Evolutionary conservation across 2,888 invertebrate species (phyloP).

Genomic region (Busseola fusca): DNA sequence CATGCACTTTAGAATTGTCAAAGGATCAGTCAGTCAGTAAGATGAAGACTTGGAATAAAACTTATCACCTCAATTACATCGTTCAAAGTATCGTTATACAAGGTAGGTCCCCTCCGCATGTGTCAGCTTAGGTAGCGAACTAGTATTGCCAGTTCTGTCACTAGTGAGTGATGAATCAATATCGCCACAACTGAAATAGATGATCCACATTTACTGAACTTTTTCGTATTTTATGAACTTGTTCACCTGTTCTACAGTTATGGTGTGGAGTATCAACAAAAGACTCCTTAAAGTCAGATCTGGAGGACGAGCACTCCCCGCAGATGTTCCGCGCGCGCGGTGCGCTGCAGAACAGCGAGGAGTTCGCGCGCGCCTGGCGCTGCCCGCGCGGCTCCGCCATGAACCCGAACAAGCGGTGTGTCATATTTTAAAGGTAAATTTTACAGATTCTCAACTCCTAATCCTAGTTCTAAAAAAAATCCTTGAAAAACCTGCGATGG

Average conservation of each 20-base stretch:
- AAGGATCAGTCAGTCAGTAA: no score
- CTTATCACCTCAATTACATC: no score
- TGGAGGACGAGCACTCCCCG: constrained; percentile 93
- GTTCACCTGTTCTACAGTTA: constrained; percentile 66
- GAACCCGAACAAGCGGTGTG: constrained; percentile 87
- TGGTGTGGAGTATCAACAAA: constrained; percentile 95
- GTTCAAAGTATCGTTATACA: no score
- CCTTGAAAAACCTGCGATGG: not conserved
- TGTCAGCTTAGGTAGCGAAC: no score
- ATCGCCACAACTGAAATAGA: no score
- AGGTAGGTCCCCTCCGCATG: no score
- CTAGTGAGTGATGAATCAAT: no score
- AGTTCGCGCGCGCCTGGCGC: constrained; percentile 91
- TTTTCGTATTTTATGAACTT: not conserved
- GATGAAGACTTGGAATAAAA: no score
- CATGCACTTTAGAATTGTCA: no score
- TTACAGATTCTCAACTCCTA: not conserved
- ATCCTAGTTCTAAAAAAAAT: not conserved
- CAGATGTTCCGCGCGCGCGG: constrained; percentile 91
- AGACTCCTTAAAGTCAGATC: constrained; percentile 90
- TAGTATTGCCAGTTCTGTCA: no score
- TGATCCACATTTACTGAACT: not conserved
- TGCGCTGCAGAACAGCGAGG: constrained; percentile 92
- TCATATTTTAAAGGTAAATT: constrained; percentile 76
- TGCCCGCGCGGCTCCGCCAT: constrained; percentile 87